Base-by-base conservation (phyloP, 2,797 vertebrate genomes). In the Strix occidentalis region DNA sequence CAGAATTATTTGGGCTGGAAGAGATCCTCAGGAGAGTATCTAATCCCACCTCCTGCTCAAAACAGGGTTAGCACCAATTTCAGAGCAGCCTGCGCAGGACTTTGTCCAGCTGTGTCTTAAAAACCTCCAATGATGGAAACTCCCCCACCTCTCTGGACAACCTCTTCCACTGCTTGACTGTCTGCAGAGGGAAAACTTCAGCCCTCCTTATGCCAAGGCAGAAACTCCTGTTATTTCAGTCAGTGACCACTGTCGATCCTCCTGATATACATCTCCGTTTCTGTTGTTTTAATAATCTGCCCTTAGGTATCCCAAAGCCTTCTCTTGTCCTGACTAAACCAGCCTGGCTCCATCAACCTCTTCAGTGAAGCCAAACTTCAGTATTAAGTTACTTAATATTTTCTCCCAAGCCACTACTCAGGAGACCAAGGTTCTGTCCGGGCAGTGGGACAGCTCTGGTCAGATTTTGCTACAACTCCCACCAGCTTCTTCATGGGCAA, bases 21-120 rank as follows among this genome's bases (percentile, higher is more conserved):
- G 48, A 89, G 89, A 89, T 84, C 78, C 93, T 68, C 92, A 11
- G 86, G 66, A 89, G 90, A 93, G 51, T 64, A 87, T 18, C 71
- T 91, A 95, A 97, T 83, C 85, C 92, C 70, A 79, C 33, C 94
- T 82, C 85, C 90, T 13, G 31, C 77, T 72, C 77, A 12, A 31
- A 54, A 87, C 45, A 25, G 81, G 66, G 93, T 85, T 87, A 95
- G 84, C 95, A 90, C 64, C 56, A 48, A 50, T 77, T 81, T 81
- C 84, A 37, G 75, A 94, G 76, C 60, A 90, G 82, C 61, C 58
- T 57, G 69, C 0, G 0, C 8, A 13, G n/a, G 77, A 54, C 70
- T 94, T 72, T 56, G 51, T 54, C 70, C 39, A 84, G 63, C 25
- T n/a, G 43, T 57, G 54, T 16, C 51, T 70, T 58, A 56, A 84